These are phyloP conservation scores for Agriopis marginaria DNA, from an alignment of 2,888 invertebrate species.

Conservation along the genomic window DNA sequence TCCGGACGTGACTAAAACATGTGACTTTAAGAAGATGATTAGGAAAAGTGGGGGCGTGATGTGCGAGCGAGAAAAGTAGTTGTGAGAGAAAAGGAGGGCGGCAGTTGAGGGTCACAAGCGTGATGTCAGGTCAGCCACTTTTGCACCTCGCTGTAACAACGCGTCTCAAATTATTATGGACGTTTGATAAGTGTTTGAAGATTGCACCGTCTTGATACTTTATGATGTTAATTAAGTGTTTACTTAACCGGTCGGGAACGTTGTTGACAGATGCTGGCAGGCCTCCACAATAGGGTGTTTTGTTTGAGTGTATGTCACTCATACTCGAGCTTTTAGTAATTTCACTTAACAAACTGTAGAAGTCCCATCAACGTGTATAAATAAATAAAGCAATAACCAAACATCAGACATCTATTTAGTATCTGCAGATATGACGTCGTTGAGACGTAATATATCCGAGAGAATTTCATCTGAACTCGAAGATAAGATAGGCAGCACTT, in stretches of 20 bases:
- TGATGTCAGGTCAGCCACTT: slow-evolving; percentile 87
- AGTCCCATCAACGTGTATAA: slow-evolving; percentile 54
- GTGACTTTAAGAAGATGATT: slow-evolving; percentile 83
- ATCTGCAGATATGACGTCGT: slow-evolving; percentile 50
- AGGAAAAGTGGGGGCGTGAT: slow-evolving; percentile 85
- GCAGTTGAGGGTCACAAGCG: slow-evolving; percentile 83
- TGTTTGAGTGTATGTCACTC: slow-evolving; percentile 66
- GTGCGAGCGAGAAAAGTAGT: slow-evolving; percentile 70
- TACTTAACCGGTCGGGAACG: slow-evolving; percentile 66
- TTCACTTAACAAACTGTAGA: slow-evolving; percentile 59
- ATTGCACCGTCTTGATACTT: slow-evolving; percentile 83
- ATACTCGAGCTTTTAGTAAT: slow-evolving; percentile 61
- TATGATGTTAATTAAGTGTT: slow-evolving; percentile 84
- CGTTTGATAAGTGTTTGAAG: slow-evolving; percentile 85
- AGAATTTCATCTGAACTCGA: slow-evolving; percentile 61
- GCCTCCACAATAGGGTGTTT: slow-evolving; percentile 51
- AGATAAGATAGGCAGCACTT: slow-evolving; percentile 67
- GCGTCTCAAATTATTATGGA: slow-evolving; percentile 87
- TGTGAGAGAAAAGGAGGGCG: slow-evolving; percentile 66
- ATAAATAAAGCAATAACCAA: slow-evolving; percentile 51
- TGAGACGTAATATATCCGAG: slow-evolving; percentile 52
- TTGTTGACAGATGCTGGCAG: slow-evolving; percentile 63
- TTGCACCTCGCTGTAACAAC: slow-evolving; percentile 87
- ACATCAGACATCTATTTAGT: slow-evolving; percentile 49
- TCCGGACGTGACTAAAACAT: slow-evolving; percentile 76